A percentile compares a stretch with the other conserved stretches of the same genome.
Conservation (phyloP, 1,140 invertebrate species). For the Listronotus bonariensis region DNA sequence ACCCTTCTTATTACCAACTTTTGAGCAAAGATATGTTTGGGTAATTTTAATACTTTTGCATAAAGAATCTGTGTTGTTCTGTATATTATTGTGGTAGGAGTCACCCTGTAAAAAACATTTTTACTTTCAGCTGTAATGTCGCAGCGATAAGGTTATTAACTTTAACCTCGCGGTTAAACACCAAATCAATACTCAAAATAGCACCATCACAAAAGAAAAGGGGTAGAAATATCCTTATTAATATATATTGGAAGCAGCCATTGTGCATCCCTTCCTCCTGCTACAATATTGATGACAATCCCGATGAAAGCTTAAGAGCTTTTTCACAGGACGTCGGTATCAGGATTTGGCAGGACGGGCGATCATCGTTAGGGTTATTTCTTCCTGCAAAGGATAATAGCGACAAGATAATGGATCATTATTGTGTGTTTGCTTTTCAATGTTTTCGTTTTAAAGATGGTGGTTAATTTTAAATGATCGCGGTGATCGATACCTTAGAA, state of each 20-base stretch:
- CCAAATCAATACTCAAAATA: too few species aligned
- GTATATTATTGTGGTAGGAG: too few species aligned
- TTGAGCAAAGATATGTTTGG: too few species aligned
- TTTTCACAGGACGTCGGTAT: conserved; percentile 38
- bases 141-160: too few species aligned
- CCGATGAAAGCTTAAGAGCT: conserved; percentile 36
- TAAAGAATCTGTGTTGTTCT: too few species aligned
- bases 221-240: conserved; percentile 33
- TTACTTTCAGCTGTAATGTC: too few species aligned
- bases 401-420: conserved; percentile 38
- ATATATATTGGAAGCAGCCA: conserved; percentile 33
- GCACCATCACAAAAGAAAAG: conserved; percentile 24
- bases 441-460: conserved; percentile 37
- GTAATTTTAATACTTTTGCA: too few species aligned
- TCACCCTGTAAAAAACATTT: too few species aligned
- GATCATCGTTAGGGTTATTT: conserved; percentile 40
- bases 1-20: too few species aligned
- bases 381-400: conserved; percentile 35
- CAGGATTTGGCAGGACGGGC: conserved; percentile 33
- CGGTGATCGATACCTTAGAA: background rate
- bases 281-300: conserved; percentile 39
- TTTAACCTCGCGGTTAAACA: too few species aligned
- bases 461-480: conserved; percentile 30
- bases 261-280: conserved; percentile 29
- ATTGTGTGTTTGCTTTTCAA: conserved; percentile 39